phyloP scores from a whole-genome alignment of 1,140 invertebrate species.

The Diorhabda carinulata region DNA sequence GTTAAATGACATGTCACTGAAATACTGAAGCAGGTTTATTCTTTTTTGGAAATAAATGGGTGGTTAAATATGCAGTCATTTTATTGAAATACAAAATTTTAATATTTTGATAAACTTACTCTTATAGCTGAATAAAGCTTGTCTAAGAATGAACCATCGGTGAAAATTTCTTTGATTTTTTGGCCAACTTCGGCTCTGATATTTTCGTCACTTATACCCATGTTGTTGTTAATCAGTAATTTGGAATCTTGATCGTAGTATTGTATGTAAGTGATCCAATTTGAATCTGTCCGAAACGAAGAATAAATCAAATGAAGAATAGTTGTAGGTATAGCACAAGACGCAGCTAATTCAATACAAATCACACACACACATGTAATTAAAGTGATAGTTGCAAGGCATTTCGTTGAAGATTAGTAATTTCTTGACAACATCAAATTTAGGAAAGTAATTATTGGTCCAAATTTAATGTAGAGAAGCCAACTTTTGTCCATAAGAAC shows the following conservation, averaged over 20 bases:
- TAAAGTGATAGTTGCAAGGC: too few relatives aligned
- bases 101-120: background rate
- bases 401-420: too few relatives aligned
- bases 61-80: background rate
- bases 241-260: background rate
- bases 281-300: background rate
- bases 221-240: background rate
- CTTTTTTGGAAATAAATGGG: too few relatives aligned
- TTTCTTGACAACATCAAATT: too few relatives aligned
- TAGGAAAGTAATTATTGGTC: too few relatives aligned
- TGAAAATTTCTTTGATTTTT: background rate
- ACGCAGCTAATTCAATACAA: too few relatives aligned
- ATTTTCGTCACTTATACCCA: background rate
- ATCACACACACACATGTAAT: too few relatives aligned
- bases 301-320: too few relatives aligned
- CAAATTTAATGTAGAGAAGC: too few relatives aligned
- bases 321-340: too few relatives aligned
- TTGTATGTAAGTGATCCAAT: background rate
- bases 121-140: background rate
- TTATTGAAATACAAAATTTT: background rate
- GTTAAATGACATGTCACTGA: constrained; percentile 24
- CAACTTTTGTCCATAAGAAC: too few relatives aligned
- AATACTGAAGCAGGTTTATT: constrained; percentile 22
- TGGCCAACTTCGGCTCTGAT: background rate
- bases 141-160: background rate